Percentiles rank a stretch among this genome's conserved stretches.
These are phyloP conservation scores for Heliothis peltigera DNA, from an alignment of 2,888 invertebrate species.

Conservation along the genomic window DNA sequence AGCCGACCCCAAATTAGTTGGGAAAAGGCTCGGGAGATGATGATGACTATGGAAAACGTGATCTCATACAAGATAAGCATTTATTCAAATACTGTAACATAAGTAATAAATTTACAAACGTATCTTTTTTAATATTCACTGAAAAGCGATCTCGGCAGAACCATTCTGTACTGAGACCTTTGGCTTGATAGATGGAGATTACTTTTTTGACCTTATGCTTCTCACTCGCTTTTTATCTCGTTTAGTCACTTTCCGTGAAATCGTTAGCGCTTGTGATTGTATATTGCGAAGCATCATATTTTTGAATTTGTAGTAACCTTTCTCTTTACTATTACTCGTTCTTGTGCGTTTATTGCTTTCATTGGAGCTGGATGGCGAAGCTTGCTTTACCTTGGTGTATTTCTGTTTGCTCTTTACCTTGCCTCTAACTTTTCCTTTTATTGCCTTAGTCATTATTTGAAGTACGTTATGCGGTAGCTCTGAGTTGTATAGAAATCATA, in stretches of 20 bases:
- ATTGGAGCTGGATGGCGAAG: conserved; percentile 37
- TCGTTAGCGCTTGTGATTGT: conserved; percentile 62
- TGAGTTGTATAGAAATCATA: conserved; percentile 45
- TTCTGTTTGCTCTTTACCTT: conserved; percentile 61
- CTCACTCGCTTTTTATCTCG: conserved; percentile 65
- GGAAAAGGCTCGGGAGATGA: no score
- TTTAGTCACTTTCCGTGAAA: conserved; percentile 59
- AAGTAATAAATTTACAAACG: conserved; percentile 63
- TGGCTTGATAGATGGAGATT: conserved; percentile 68
- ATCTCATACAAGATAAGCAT: conserved; percentile 45
- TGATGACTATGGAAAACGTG: conserved; percentile 39
- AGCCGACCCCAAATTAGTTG: no score
- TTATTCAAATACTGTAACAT: conserved; percentile 66
- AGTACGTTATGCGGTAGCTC: conserved; percentile 26
- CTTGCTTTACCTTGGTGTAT: conserved; percentile 57
- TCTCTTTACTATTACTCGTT: conserved; percentile 71
- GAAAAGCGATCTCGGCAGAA: conserved; percentile 55
- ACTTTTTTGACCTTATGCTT: conserved; percentile 65
- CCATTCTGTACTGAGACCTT: conserved; percentile 55
- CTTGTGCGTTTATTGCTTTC: conserved; percentile 66
- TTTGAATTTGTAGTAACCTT: conserved; percentile 77
- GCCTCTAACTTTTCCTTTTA: conserved; percentile 63
- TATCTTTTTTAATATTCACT: conserved; percentile 66
- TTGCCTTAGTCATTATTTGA: conserved; percentile 66
- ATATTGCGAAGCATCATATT: conserved; percentile 74